Conservation (phyloP, 2,888 invertebrate genomes). For the Amphipoea lucens region DNA sequence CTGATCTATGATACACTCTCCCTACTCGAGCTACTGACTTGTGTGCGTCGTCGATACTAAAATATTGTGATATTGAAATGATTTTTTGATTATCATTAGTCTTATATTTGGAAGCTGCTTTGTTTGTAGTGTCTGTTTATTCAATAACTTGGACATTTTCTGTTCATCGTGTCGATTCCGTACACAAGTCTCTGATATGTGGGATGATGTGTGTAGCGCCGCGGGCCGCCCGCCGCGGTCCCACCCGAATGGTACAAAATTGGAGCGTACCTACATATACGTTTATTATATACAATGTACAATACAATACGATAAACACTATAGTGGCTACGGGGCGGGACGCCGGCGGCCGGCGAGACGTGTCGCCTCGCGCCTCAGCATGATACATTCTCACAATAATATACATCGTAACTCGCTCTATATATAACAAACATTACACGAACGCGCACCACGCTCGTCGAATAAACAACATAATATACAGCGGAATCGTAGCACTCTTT, state of each 20-base stretch:
- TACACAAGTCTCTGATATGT: constrained; percentile 89
- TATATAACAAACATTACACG: constrained; percentile 87
- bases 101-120: constrained; percentile 57
- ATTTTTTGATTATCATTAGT: constrained; percentile 42
- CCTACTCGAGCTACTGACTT: constrained; percentile 88
- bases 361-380: constrained; percentile 82
- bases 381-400: constrained; percentile 88
- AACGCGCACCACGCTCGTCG: constrained; percentile 86
- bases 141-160: constrained; percentile 44
- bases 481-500: constrained; percentile 88
- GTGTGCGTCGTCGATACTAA: constrained; percentile 80
- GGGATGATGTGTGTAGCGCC: constrained; percentile 88
- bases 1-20: constrained; percentile 88
- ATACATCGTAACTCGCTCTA: constrained; percentile 89
- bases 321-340: constrained; percentile 83
- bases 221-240: constrained; percentile 81
- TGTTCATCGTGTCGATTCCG: constrained; percentile 75
- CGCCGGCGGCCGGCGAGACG: constrained; percentile 81
- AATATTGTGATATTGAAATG: constrained; percentile 40
- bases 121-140: constrained; percentile 47
- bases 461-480: constrained; percentile 88
- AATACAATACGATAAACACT: constrained; percentile 87
- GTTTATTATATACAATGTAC: constrained; percentile 90
- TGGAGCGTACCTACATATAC: constrained; percentile 86
- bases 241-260: constrained; percentile 84